Evolutionary conservation across 2,888 invertebrate species (phyloP).

Genomic region (Cantharis rufa): DNA sequence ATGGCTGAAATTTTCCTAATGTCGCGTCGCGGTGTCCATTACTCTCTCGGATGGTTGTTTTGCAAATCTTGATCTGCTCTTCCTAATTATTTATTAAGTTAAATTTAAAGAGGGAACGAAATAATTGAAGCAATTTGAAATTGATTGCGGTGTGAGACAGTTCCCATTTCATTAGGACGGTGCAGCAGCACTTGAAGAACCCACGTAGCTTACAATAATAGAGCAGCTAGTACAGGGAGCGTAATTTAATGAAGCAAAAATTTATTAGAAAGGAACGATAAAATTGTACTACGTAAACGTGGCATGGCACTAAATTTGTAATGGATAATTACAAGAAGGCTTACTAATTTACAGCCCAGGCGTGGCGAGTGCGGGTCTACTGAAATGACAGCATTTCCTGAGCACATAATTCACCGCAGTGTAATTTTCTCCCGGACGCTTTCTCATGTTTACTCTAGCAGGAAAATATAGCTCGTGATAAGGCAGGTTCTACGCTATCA

Average conservation of each 20-base stretch:
- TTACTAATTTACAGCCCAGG: slow-evolving; percentile 31
- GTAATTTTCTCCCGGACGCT: slow-evolving; percentile 48
- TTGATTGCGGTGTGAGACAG: neutral
- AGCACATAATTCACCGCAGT: slow-evolving; percentile 45
- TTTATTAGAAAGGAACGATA: neutral
- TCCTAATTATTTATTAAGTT: neutral
- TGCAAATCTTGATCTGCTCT: neutral
- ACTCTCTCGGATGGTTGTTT: too few species aligned
- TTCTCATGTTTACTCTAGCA: slow-evolving; percentile 39
- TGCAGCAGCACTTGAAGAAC: neutral
- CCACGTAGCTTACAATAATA: neutral
- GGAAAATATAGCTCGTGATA: slow-evolving; percentile 54
- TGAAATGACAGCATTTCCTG: slow-evolving; percentile 34
- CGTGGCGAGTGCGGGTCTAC: slow-evolving; percentile 29
- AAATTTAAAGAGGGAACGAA: neutral
- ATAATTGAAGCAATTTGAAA: neutral
- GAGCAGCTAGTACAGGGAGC: neutral
- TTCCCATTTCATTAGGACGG: neutral
- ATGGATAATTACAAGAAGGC: slow-evolving; percentile 28
- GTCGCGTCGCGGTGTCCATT: too few species aligned
- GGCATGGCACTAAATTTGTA: slow-evolving; percentile 15
- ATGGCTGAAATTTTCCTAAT: neutral
- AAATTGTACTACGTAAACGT: neutral
- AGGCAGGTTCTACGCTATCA: slow-evolving; percentile 53
- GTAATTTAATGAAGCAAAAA: neutral